Evolutionary conservation across 2,888 invertebrate genomes (phyloP).

Genomic region (Xylota segnis): DNA sequence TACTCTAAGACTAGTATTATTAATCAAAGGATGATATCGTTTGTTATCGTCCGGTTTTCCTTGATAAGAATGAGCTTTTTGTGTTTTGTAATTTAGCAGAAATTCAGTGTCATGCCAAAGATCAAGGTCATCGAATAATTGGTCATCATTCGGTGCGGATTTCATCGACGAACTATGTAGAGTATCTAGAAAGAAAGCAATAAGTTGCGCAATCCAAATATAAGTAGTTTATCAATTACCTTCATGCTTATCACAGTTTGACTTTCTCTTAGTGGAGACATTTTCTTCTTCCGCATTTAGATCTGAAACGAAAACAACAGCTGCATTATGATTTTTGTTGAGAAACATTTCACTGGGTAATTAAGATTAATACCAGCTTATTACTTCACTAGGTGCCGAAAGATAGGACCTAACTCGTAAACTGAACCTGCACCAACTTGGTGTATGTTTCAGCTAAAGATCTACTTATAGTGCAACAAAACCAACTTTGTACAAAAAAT

Average conservation of each 20-base stretch:
- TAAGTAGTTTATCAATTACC: constrained; percentile 6
- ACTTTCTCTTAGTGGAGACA: neutral
- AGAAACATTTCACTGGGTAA: no score
- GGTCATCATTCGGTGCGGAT: constrained; percentile 29
- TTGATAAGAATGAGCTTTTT: neutral
- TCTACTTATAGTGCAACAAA: no score
- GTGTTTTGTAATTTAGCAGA: constrained; percentile 58
- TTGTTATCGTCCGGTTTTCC: neutral
- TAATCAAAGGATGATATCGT: neutral
- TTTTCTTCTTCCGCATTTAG: neutral
- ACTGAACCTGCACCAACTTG: no score
- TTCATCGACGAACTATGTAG: neutral
- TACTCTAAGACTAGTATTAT: no score
- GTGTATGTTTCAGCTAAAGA: no score
- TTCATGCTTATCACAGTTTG: constrained; percentile 38
- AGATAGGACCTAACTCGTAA: no score
- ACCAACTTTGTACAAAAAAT: no score
- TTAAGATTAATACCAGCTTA: no score
- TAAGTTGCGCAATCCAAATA: neutral
- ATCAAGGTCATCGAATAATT: constrained; percentile 59
- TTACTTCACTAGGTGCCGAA: no score
- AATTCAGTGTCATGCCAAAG: constrained; percentile 64
- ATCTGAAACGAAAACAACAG: constrained; percentile 14
- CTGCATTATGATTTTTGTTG: no score
- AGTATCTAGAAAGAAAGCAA: constrained; percentile 1